A percentile compares a stretch with the other conserved stretches of the same genome.
Conservation (phyloP, 30 jellyfish, hydroid and myxozoan genomes). For the Cassiopea andromeda region DNA sequence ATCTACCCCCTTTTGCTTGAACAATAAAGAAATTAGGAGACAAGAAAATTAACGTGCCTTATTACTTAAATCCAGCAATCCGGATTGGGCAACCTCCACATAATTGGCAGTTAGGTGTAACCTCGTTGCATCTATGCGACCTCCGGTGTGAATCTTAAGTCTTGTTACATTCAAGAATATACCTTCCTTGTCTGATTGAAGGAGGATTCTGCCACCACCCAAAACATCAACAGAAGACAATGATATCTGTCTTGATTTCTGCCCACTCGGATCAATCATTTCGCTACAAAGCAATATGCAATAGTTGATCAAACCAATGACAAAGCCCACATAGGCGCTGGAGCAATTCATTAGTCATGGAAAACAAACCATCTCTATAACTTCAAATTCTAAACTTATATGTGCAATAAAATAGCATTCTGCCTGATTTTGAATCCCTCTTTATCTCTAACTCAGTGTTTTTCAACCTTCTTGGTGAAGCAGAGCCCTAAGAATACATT, state of each 20-base stretch:
- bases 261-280: constrained; percentile 66
- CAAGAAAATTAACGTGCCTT: constrained; percentile 10
- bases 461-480: too few species aligned
- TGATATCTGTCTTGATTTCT: constrained; percentile 39
- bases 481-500: too few species aligned
- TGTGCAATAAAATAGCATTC: too few species aligned
- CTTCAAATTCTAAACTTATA: too few species aligned
- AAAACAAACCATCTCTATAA: neutral
- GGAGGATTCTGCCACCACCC: constrained; percentile 53
- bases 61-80: constrained; percentile 41
- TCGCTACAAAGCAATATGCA: constrained; percentile 43
- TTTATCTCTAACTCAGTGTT: too few species aligned
- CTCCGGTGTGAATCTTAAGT: constrained; percentile 62
- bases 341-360: too few species aligned
- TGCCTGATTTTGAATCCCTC: too few species aligned
- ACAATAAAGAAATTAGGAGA: neutral
- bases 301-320: too few species aligned
- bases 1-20: neutral
- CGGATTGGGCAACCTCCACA: constrained; percentile 66
- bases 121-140: constrained; percentile 52
- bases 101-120: constrained; percentile 32
- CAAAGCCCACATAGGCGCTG: too few species aligned
- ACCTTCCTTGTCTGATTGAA: constrained; percentile 60
- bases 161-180: constrained; percentile 26
- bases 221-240: constrained; percentile 42